Conservation (phyloP, 2,888 invertebrate genomes). For the Athrips mouffetella region DNA sequence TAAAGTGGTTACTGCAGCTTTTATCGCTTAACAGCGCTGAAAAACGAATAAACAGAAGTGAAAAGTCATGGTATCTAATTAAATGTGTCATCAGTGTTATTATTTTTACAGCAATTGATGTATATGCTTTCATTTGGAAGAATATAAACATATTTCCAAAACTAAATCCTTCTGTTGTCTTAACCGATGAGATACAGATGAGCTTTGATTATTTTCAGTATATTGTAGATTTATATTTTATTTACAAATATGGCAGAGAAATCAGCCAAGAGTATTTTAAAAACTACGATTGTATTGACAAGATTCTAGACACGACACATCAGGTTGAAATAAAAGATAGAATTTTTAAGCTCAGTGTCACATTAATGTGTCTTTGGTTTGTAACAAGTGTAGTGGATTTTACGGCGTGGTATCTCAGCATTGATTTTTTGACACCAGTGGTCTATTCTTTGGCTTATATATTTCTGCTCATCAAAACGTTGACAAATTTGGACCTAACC, state of each 20-base stretch:
- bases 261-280: constrained; percentile 45
- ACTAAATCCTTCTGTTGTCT: not conserved
- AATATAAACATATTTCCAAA: not conserved
- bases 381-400: constrained; percentile 41
- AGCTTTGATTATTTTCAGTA: constrained; percentile 51
- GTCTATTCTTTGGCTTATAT: not conserved
- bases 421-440: constrained; percentile 20
- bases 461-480: constrained; percentile 1
- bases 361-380: constrained; percentile 41
- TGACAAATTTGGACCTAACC: constrained; percentile 2
- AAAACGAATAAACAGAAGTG: not conserved
- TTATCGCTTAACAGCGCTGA: not conserved
- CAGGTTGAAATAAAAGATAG: constrained; percentile 34
- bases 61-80: not conserved
- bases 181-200: constrained; percentile 32
- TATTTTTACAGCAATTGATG: not conserved
- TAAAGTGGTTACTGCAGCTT: not conserved
- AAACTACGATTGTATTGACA: constrained; percentile 49
- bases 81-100: not conserved
- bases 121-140: not conserved
- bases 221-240: constrained; percentile 47
- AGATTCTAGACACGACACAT: constrained; percentile 37
- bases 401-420: constrained; percentile 42
- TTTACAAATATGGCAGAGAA: constrained; percentile 49
- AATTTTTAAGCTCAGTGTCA: constrained; percentile 33